Percentiles rank a stretch among this genome's conserved stretches.
Conservation (phyloP, 1,140 invertebrate species). For the Dufourea novaeangliae region DNA sequence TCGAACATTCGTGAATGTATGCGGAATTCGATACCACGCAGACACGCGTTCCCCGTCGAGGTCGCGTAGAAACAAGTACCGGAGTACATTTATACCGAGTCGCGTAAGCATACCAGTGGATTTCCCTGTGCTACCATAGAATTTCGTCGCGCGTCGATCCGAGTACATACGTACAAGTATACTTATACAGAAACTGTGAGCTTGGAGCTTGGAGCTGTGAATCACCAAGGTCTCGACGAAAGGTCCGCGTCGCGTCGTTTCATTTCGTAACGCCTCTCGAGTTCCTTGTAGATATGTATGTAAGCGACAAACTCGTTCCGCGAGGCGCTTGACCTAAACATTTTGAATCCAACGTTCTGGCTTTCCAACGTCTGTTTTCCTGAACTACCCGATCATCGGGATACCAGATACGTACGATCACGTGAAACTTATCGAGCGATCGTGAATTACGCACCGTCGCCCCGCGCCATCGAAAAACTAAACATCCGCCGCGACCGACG, state of each 20-base stretch:
- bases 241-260: not conserved
- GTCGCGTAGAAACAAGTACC: not conserved
- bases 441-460: not conserved
- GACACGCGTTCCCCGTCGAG: not conserved
- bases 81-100: not conserved
- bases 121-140: constrained; percentile 24
- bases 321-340: constrained; percentile 13
- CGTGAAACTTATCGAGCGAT: not conserved
- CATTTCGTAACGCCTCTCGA: constrained; percentile 22
- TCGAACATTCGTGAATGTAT: not conserved
- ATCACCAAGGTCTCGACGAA: constrained; percentile 27
- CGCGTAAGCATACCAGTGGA: constrained; percentile 20
- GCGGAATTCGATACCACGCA: not conserved
- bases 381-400: not conserved
- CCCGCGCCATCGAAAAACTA: not conserved
- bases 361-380: no score
- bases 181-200: no score
- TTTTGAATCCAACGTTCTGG: not conserved
- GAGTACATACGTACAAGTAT: no score
- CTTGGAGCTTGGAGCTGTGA: not conserved
- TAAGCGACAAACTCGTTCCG: not conserved
- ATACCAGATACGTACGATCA: no score
- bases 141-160: constrained; percentile 15
- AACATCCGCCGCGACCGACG: not conserved
- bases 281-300: not conserved